These are phyloP conservation scores for Scaptomyza flava DNA, from an alignment of 2,888 invertebrate species.

Conservation along the genomic window DNA sequence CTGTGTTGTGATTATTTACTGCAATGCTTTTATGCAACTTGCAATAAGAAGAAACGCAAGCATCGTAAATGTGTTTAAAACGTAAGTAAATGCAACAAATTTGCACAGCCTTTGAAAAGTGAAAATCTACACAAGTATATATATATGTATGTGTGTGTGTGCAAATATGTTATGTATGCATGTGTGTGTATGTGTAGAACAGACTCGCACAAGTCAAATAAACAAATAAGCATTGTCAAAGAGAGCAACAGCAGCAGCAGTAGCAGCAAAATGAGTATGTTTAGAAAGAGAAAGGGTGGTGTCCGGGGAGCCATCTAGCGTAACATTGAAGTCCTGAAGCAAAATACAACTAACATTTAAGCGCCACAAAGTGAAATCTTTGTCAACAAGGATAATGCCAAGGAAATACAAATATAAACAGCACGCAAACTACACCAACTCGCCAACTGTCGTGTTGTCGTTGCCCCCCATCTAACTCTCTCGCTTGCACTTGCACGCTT, in stretches of 20 bases:
- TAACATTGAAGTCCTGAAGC: conserved; percentile 60
- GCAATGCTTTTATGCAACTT: background rate
- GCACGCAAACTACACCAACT: conserved; percentile 79
- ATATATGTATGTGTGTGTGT: background rate
- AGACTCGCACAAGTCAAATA: conserved; percentile 67
- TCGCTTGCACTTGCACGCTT: conserved; percentile 7
- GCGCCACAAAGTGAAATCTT: conserved; percentile 82
- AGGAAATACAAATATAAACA: conserved; percentile 82
- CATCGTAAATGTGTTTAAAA: background rate
- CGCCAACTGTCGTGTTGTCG: conserved; percentile 57
- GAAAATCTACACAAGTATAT: conserved; percentile 22
- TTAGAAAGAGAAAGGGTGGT: background rate
- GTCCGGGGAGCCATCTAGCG: conserved; percentile 1
- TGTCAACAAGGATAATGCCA: conserved; percentile 82
- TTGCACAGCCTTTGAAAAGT: conserved; percentile 15
- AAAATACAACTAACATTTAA: conserved; percentile 79
- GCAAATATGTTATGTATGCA: background rate
- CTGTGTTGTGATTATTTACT: background rate
- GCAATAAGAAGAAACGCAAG: background rate
- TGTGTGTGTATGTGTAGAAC: conserved; percentile 1
- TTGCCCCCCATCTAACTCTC: background rate
- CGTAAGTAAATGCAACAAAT: conserved; percentile 17
- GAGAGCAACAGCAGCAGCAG: conserved; percentile 60
- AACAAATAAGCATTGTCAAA: conserved; percentile 73
- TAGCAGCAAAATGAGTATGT: background rate